These are phyloP conservation scores for Labeo catla DNA, from an alignment of 2,113 vertebrate genomes.

Conservation along the genomic window DNA sequence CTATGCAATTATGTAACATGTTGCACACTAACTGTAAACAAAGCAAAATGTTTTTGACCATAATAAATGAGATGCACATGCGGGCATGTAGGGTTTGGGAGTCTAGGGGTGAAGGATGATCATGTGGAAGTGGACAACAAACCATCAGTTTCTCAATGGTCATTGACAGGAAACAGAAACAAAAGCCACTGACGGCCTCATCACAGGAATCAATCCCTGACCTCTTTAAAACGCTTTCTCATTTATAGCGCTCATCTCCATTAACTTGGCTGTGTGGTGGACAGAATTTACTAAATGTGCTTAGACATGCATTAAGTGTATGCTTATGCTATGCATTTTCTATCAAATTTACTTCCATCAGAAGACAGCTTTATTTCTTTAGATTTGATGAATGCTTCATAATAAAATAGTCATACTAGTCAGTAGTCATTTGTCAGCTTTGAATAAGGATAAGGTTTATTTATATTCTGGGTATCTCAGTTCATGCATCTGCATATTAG, in stretches of 20 bases:
- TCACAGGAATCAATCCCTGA: background rate
- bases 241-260: background rate
- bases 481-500: background rate
- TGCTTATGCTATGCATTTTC: background rate
- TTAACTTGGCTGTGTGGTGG: background rate
- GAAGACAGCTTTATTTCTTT: no score
- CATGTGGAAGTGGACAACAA: background rate
- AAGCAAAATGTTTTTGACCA: background rate
- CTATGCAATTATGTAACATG: constrained; percentile 15
- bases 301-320: background rate
- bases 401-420: no score
- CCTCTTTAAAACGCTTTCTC: background rate
- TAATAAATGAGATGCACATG: constrained; percentile 19
- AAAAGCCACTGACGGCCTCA: no score
- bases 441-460: background rate
- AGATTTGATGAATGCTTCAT: no score
- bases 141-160: background rate
- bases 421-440: no score
- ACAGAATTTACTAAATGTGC: background rate
- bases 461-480: background rate
- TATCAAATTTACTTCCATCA: no score
- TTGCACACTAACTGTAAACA: background rate
- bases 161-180: background rate
- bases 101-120: background rate
- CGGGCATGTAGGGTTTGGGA: background rate